Evolutionary conservation across 2,113 vertebrate species (phyloP).

Genomic region (Rissa tridactyla): DNA sequence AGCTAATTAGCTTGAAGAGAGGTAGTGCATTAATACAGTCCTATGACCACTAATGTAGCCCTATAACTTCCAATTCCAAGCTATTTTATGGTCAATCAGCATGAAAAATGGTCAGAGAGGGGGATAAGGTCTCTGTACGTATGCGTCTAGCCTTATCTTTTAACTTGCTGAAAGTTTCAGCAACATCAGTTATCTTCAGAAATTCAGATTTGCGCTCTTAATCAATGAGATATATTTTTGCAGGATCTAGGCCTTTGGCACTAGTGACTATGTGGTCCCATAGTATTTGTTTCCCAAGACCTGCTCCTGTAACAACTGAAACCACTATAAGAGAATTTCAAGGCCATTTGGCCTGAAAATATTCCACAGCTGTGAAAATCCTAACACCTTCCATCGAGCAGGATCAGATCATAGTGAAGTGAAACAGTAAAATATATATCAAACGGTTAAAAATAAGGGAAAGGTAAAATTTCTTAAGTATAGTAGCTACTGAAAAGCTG

Average conservation of each 20-base stretch:
- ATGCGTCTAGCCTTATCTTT: neutral
- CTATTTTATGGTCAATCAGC: neutral
- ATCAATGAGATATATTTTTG: neutral
- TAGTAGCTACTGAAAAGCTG: neutral
- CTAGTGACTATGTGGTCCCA: accelerated
- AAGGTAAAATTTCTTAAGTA: neutral
- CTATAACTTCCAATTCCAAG: neutral
- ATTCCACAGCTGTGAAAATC: neutral
- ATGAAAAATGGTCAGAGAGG: neutral
- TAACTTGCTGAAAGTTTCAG: neutral
- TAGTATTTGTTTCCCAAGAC: neutral
- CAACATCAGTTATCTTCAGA: neutral
- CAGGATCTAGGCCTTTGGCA: neutral
- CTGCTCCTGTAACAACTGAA: neutral
- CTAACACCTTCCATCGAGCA: neutral
- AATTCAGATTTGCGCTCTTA: neutral
- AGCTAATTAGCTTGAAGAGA: neutral
- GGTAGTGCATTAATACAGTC: neutral
- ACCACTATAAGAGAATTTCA: neutral
- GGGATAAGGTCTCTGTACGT: neutral
- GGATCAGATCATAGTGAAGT: neutral
- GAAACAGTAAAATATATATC: neutral
- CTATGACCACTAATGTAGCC: neutral
- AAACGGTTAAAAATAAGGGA: neutral
- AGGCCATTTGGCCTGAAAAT: neutral